A percentile compares a stretch with the other conserved stretches of the same genome.
Evolutionary conservation across 2,888 invertebrate genomes (phyloP).

Genomic region (Napeogenes inachia): DNA sequence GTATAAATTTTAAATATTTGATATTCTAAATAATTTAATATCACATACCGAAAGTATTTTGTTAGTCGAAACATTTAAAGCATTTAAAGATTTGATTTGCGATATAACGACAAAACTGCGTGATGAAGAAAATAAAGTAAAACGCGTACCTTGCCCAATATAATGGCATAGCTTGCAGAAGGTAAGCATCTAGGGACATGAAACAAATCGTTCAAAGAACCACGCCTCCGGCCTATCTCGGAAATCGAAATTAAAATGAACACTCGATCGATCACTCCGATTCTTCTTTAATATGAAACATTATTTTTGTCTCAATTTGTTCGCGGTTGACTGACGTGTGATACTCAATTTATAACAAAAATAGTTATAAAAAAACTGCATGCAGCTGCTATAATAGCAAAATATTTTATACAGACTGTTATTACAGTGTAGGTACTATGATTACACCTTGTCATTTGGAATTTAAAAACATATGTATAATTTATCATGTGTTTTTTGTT

Average conservation of each 20-base stretch:
- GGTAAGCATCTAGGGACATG: slow-evolving; percentile 62
- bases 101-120: slow-evolving; percentile 3
- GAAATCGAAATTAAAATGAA: slow-evolving; percentile 75
- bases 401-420: slow-evolving; percentile 1
- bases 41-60: no score
- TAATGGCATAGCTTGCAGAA: slow-evolving; percentile 25
- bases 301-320: slow-evolving; percentile 72
- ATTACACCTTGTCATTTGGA: no score
- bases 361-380: slow-evolving; percentile 29
- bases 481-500: no score
- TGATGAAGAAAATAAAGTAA: background rate
- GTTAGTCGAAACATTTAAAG: background rate
- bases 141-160: slow-evolving; percentile 5
- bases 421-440: no score
- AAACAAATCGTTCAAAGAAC: slow-evolving; percentile 72
- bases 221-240: slow-evolving; percentile 71
- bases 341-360: slow-evolving; percentile 50
- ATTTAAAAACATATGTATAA: no score
- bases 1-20: no score
- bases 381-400: slow-evolving; percentile 26
- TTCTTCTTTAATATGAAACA: slow-evolving; percentile 70
- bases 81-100: background rate
- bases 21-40: no score
- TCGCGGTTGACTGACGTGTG: slow-evolving; percentile 58
- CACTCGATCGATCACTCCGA: slow-evolving; percentile 75